A percentile compares a stretch with the other conserved stretches of the same genome.
These are phyloP conservation scores for Petaurus breviceps DNA, from an alignment of 2,113 vertebrate species.

Conservation along the genomic window DNA sequence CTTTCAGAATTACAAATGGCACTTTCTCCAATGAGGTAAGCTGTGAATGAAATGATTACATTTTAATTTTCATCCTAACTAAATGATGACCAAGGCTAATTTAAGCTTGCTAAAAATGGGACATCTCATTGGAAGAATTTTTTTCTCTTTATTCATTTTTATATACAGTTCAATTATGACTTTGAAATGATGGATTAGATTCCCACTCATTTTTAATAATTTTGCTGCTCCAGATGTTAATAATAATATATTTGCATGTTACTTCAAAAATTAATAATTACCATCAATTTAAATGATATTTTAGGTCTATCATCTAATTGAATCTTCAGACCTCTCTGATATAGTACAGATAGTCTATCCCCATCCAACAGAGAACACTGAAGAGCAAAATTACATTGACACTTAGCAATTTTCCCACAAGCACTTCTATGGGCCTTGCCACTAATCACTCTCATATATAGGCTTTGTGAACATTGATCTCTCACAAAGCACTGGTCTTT, in stretches of 20 bases:
- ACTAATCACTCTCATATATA: neutral
- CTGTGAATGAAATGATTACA: neutral
- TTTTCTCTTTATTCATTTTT: neutral
- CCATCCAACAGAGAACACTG: neutral
- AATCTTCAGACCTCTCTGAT: neutral
- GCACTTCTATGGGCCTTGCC: neutral
- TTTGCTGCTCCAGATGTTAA: neutral
- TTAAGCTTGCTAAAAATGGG: neutral
- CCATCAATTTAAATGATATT: neutral
- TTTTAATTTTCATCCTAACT: neutral
- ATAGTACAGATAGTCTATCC: neutral
- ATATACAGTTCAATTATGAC: neutral
- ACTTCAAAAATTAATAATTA: neutral
- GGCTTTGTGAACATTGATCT: neutral
- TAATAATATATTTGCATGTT: slow-evolving; percentile 3
- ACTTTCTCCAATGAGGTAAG: neutral
- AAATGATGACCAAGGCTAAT: neutral
- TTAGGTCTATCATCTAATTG: neutral
- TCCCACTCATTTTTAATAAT: neutral
- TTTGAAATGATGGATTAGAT: slow-evolving; percentile 34
- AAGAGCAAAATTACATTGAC: neutral
- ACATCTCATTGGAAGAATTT: neutral
- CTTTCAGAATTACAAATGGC: neutral
- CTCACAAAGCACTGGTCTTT: neutral
- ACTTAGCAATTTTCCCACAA: neutral